Conservation (phyloP, 1,140 invertebrate species). For the Lerema accius region DNA sequence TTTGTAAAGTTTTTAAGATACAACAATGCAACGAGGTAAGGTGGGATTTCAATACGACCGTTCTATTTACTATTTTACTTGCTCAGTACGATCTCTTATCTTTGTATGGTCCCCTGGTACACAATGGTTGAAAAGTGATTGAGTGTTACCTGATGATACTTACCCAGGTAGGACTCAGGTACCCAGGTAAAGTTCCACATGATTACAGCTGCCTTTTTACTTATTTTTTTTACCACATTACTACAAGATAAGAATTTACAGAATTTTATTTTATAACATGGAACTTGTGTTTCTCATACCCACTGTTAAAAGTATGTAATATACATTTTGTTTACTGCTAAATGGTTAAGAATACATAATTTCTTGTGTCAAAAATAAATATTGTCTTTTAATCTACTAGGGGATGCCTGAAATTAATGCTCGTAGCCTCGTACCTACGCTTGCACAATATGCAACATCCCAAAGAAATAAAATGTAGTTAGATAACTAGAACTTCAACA, state of each 20-base stretch:
- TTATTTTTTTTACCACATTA: neutral
- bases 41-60: constrained; percentile 39
- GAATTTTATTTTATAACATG: neutral
- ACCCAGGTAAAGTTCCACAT: constrained; percentile 14
- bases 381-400: too few relatives aligned
- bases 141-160: constrained; percentile 30
- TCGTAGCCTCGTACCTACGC: too few relatives aligned
- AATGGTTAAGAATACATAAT: too few relatives aligned
- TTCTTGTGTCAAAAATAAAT: too few relatives aligned
- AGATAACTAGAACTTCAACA: too few relatives aligned
- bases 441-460: too few relatives aligned
- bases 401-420: too few relatives aligned
- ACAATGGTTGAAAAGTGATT: constrained; percentile 29
- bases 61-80: constrained; percentile 35
- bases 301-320: too few relatives aligned
- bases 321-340: too few relatives aligned
- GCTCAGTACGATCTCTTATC: constrained; percentile 40
- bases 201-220: neutral
- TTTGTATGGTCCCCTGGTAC: constrained; percentile 30
- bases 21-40: constrained; percentile 39
- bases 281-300: neutral
- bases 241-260: too few relatives aligned
- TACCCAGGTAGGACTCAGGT: constrained; percentile 20
- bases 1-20: constrained; percentile 31
- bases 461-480: too few relatives aligned